These are phyloP conservation scores for Diadumene lineata DNA, from an alignment of 92 coral and sea anemone genomes.

Conservation along the genomic window DNA sequence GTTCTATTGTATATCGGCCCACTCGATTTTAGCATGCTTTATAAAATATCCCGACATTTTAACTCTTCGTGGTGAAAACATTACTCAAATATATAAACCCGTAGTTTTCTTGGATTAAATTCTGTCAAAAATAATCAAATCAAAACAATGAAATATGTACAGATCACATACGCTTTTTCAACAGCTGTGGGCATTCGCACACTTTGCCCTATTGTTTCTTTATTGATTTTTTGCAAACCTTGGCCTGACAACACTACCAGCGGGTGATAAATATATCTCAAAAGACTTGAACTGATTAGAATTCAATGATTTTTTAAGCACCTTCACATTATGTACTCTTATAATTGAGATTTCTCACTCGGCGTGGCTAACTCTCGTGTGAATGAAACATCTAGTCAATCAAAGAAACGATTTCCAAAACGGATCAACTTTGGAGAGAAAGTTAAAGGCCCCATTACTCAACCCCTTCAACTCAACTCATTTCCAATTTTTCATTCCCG, in stretches of 20 bases:
- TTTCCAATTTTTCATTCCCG: constrained; percentile 11
- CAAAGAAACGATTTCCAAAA: background rate
- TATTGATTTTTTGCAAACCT: constrained; percentile 54
- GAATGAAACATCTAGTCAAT: constrained; percentile 9
- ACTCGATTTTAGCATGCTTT: background rate
- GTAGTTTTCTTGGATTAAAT: background rate
- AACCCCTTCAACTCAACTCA: background rate
- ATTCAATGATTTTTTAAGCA: constrained; percentile 37
- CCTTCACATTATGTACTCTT: constrained; percentile 3
- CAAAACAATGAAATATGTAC: constrained; percentile 49
- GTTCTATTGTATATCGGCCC: background rate
- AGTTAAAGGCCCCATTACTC: background rate
- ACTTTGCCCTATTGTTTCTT: constrained; percentile 37
- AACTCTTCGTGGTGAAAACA: background rate
- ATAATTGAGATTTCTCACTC: constrained; percentile 1
- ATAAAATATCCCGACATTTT: constrained; percentile 8
- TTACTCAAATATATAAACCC: background rate
- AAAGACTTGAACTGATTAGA: constrained; percentile 35
- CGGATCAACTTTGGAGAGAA: background rate
- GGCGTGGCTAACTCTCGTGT: constrained; percentile 2
- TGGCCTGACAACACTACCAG: constrained; percentile 19
- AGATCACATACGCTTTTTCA: constrained; percentile 27
- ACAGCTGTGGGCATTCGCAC: constrained; percentile 77
- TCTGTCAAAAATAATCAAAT: background rate
- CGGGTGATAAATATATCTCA: constrained; percentile 25